Evolutionary conservation across 2,113 vertebrate genomes (phyloP), one percentile per base, ranked within the genome.

Genomic region (Tragelaphus scriptus): DNA sequence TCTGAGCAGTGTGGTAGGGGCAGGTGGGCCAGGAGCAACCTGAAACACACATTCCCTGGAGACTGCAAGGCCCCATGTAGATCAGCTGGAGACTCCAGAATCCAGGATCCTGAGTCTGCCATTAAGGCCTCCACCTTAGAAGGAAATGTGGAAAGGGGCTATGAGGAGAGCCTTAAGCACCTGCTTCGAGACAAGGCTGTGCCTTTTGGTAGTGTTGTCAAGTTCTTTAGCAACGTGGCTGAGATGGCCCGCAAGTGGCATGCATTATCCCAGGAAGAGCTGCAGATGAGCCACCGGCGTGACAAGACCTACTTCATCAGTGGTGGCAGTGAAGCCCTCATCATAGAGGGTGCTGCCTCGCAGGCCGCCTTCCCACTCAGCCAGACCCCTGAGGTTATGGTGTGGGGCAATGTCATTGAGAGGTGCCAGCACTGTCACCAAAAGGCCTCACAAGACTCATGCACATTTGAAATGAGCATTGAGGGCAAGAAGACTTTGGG

Each of bases 181-280:
- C 10, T 98, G 19, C 98, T 93, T 84, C 98, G 98, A 32, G 97
- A 97, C 77, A 99, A 99, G 98, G 98, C 98, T 32, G 91, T 97
- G 53, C 99, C 99, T 98, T 99, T 99, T 94, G 98, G 99, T 17
- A 99, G 99, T 0, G 98, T 99, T 1, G 98, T 99, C 92, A 99
- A 98, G 91, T 99, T 99, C 98, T 99, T 99, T 17, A 99, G 96
- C 98, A 99, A 98, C 1, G 80, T 99, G 97, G 99, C 99, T 0
- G 99, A 99, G 95, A 99, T 99, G 3, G 99, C 99, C n/a, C 98
- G 99, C 95, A 99, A 99, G 86, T 99, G 99, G 99, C 98, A 99
- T 79, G 99, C 99, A 58, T 99, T 99, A 26, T 99, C 99, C 0
- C 99, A 98, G 40, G 99, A 98, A 32, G 99, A 40, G 98, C 95